A percentile compares a stretch with the other conserved stretches of the same genome.
Evolutionary conservation across 2,888 invertebrate species (phyloP).

Genomic region (Allygus modestus): DNA sequence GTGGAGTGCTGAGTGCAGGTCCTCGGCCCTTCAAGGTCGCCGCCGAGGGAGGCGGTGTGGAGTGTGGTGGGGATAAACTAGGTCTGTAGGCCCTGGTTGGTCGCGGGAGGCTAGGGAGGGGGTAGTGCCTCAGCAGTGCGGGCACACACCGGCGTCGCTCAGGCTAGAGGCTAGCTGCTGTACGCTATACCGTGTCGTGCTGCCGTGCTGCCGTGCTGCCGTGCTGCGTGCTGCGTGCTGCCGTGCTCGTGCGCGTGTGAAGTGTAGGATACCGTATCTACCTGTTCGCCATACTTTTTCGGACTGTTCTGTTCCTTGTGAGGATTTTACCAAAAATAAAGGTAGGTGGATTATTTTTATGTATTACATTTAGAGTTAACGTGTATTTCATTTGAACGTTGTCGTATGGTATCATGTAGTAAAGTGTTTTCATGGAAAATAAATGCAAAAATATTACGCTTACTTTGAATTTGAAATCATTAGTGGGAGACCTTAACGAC

Average conservation of each 20-base stretch:
- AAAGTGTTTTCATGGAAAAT: too few relatives aligned
- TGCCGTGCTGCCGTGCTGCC: background rate
- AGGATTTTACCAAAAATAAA: constrained; percentile 37
- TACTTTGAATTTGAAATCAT: too few relatives aligned
- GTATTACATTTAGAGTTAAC: too few relatives aligned
- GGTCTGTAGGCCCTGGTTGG: constrained; percentile 57
- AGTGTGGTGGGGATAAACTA: constrained; percentile 39
- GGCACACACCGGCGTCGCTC: constrained; percentile 20
- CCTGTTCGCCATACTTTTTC: background rate
- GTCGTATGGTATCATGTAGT: too few relatives aligned
- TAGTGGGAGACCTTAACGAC: constrained; percentile 6
- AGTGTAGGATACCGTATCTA: constrained; percentile 3
- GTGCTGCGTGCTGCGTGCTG: background rate
- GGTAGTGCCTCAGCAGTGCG: constrained; percentile 1
- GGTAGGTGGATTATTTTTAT: background rate
- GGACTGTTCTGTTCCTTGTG: background rate
- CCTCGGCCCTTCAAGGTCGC: constrained; percentile 54
- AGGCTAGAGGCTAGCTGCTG: background rate
- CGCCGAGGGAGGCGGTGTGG: background rate
- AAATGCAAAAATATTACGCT: too few relatives aligned
- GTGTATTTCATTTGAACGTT: too few relatives aligned
- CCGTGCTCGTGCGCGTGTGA: background rate
- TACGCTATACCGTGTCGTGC: background rate
- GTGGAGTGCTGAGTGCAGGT: background rate
- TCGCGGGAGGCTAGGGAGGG: constrained; percentile 7